These are phyloP conservation scores for Diabrotica undecimpunctata DNA, from an alignment of 1,140 invertebrate genomes.

Conservation along the genomic window DNA sequence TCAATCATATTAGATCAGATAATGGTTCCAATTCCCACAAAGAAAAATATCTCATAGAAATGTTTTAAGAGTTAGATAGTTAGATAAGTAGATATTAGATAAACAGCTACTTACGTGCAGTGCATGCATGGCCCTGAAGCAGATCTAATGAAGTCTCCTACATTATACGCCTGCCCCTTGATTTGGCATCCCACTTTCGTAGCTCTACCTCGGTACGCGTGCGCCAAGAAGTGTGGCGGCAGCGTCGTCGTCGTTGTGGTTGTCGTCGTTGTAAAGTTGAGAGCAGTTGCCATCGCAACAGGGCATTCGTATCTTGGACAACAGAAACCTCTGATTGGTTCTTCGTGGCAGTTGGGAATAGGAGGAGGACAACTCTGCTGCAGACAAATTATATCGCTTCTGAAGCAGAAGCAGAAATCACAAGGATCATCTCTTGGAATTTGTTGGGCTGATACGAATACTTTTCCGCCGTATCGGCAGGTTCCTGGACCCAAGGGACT, in stretches of 20 bases:
- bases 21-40: neutral
- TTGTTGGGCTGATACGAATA: slow-evolving; percentile 91
- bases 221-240: slow-evolving; percentile 74
- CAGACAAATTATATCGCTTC: slow-evolving; percentile 91
- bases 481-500: slow-evolving; percentile 79
- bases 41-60: neutral
- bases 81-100: slow-evolving; percentile 6
- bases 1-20: no score
- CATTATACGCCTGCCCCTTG: slow-evolving; percentile 73
- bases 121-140: slow-evolving; percentile 86
- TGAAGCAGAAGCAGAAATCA: slow-evolving; percentile 96
- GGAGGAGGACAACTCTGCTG: slow-evolving; percentile 94
- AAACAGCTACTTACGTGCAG: slow-evolving; percentile 75
- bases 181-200: slow-evolving; percentile 78
- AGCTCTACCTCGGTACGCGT: slow-evolving; percentile 71
- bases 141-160: slow-evolving; percentile 76
- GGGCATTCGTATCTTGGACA: slow-evolving; percentile 92
- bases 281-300: slow-evolving; percentile 73
- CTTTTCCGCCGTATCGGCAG: slow-evolving; percentile 85
- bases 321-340: slow-evolving; percentile 88
- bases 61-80: neutral
- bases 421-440: slow-evolving; percentile 91
- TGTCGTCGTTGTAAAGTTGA: slow-evolving; percentile 78
- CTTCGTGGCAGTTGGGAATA: slow-evolving; percentile 83
- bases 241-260: slow-evolving; percentile 82